Percentiles rank a stretch among this genome's conserved stretches.
Conservation (phyloP, 2,888 invertebrate species). For the Trissonchulus latispiculum region DNA sequence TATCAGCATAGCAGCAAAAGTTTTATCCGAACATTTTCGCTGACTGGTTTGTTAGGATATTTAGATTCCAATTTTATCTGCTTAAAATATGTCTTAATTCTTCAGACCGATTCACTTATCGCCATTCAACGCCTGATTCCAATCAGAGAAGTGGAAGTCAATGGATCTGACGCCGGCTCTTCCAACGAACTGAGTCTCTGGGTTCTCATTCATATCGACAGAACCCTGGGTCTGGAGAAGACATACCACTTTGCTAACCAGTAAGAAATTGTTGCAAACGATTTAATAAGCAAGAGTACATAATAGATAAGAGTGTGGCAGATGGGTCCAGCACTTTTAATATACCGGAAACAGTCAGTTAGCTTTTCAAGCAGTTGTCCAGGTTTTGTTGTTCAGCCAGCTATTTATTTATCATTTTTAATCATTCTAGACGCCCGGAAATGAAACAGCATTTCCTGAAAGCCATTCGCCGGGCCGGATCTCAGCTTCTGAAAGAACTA, state of each 20-base stretch:
- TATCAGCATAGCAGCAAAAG: too few relatives aligned
- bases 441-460: conserved; percentile 24
- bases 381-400: too few relatives aligned
- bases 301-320: too few relatives aligned
- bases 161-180: conserved; percentile 23
- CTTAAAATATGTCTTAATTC: too few relatives aligned
- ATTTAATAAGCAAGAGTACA: too few relatives aligned
- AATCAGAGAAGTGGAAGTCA: conserved; percentile 24
- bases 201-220: conserved; percentile 24
- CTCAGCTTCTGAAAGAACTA: not conserved
- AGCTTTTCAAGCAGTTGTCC: too few relatives aligned
- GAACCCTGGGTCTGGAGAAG: not conserved
- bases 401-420: not conserved
- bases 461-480: conserved; percentile 24
- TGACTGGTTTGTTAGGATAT: too few relatives aligned
- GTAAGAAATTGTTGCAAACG: too few relatives aligned
- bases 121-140: conserved; percentile 19
- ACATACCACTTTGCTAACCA: conserved; percentile 23
- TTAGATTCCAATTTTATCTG: too few relatives aligned
- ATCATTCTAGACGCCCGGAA: conserved; percentile 11
- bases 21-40: too few relatives aligned
- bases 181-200: conserved; percentile 16
- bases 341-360: too few relatives aligned
- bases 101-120: not conserved
- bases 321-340: too few relatives aligned